Percentiles rank a stretch among this genome's conserved stretches.
Evolutionary conservation across 2,797 vertebrate species (phyloP).

Genomic region (Nyctalus aviator): DNA sequence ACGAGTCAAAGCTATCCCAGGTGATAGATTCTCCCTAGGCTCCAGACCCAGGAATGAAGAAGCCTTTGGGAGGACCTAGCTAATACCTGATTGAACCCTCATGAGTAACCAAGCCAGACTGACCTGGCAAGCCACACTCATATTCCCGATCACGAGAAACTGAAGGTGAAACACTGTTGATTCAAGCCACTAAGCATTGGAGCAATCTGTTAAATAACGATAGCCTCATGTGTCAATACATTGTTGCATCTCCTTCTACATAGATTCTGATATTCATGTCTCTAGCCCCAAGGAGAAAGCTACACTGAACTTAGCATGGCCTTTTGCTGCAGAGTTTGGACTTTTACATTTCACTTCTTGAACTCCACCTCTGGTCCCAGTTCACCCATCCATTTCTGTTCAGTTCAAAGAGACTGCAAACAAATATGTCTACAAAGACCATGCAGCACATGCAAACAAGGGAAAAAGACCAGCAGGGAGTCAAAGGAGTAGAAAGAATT

Average conservation of each 20-base stretch:
- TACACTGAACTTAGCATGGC: background rate
- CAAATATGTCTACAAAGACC: background rate
- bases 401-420: background rate
- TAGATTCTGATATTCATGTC: background rate
- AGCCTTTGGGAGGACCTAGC: background rate
- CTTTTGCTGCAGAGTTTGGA: background rate
- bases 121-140: background rate
- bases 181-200: background rate
- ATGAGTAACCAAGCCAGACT: background rate
- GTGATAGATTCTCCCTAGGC: background rate
- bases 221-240: background rate
- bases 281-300: background rate
- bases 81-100: background rate
- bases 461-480: background rate
- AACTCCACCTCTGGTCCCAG: background rate
- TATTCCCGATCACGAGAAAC: background rate
- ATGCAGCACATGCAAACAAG: background rate
- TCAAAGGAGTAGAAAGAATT: background rate
- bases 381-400: background rate
- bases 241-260: background rate
- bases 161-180: background rate
- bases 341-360: conserved; percentile 48
- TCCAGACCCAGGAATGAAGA: background rate
- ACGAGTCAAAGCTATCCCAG: background rate
- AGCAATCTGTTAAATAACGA: background rate